Percentiles rank a stretch among this genome's conserved stretches.
Conservation (phyloP, 2,113 vertebrate genomes). For the Mystacornis crossleyi region DNA sequence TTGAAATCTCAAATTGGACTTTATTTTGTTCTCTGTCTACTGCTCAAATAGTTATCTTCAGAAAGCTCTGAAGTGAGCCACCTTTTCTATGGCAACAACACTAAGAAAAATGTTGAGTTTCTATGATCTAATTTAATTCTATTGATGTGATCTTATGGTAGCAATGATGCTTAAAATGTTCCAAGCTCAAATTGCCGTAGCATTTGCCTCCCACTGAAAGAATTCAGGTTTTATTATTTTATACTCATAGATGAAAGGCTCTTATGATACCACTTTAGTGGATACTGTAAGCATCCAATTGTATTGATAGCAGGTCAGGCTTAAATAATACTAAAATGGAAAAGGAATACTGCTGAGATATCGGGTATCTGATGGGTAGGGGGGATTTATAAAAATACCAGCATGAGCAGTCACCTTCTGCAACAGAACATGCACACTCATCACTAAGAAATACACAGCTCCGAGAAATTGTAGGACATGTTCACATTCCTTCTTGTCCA, state of each 20-base stretch:
- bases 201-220: slow-evolving; percentile 33
- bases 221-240: slow-evolving; percentile 10
- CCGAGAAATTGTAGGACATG: rapidly evolving
- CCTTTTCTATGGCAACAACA: slow-evolving; percentile 66
- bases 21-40: not conserved
- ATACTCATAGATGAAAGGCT: not conserved
- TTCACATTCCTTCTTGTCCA: not conserved
- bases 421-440: not conserved
- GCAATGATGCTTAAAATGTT: slow-evolving; percentile 26
- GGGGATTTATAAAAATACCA: not conserved
- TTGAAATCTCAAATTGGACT: not conserved
- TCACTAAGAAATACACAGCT: not conserved
- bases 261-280: not conserved
- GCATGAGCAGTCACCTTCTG: not conserved
- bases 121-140: slow-evolving; percentile 25
- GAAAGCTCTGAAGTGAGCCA: slow-evolving; percentile 13
- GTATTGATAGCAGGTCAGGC: not conserved
- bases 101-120: slow-evolving; percentile 48
- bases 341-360: not conserved
- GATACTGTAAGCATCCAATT: not conserved
- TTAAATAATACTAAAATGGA: not conserved
- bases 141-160: slow-evolving; percentile 19
- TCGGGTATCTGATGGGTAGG: not conserved
- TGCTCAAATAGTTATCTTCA: slow-evolving; percentile 2
- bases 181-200: not conserved